Evolutionary conservation across 2,113 vertebrate species (phyloP), one percentile per base, ranked within the genome.

Genomic region (Caranx ignobilis): DNA sequence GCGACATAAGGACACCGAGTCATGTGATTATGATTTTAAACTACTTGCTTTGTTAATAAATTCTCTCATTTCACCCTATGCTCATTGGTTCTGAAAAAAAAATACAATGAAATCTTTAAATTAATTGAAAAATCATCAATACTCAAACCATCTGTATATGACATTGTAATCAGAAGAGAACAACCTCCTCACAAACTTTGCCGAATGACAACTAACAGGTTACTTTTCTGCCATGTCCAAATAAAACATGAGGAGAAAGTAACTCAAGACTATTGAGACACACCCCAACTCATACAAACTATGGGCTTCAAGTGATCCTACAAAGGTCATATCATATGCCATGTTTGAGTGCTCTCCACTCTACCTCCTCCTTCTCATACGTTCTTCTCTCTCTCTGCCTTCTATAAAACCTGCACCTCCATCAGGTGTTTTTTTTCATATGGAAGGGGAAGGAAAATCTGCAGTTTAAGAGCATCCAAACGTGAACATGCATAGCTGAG

Each of bases 401-500:
- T 69, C 39, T 7, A 47, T 48, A 39, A 63, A 86, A 21, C 11
- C 60, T 71, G 39, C 43, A 54, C 74, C 62, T 31, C 32, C 48
- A 21, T 54, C 37, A 64, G 18, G 45, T 72, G 1, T 0, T 11
- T 35, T 41, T 41, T 32, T 50, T 54, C 4, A 35, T 26, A 43
- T 62, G 56, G 26, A 68, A 41, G 39, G 47, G 8, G 48, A 60
- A 37, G 31, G 62, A 55, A 55, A 41, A 26, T 77, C 21, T 62
- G 54, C 57, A 67, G 50, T 47, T n/a, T 56, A 63, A 69, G 79
- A 83, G 73, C 70, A 83, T 82, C 71, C 32, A 61, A 73, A 72
- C 6, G 11, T 81, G 65, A 85, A 52, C 82, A 81, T 82, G 89
- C 80, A 88, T 76, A 81, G 74, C 79, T 67, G 62, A 74, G 43